Evolutionary conservation across 2,113 vertebrate species (phyloP), one percentile per base, ranked within the genome.

Genomic region (Seriola aureovittata): DNA sequence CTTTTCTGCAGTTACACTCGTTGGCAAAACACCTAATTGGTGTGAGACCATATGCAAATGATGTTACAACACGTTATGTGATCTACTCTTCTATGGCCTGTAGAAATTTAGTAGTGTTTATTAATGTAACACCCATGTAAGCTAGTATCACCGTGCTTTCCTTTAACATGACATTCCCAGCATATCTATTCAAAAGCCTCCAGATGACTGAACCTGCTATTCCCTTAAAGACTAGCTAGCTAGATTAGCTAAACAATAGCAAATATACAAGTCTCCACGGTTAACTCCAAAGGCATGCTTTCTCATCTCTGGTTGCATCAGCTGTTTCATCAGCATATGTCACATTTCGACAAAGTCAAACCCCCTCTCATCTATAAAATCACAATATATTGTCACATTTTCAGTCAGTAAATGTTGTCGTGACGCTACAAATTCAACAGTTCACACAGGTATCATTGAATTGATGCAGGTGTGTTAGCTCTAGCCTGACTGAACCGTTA

Each of bases 241-340:
- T 42, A 42, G 11, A 42, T 11, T 8, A 42, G 40, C 13, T 8
- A 1, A 36, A 42, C 2, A 42, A 10, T 8, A 42, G 40, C 13
- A 5, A 2, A 36, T 9, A 52, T 21, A 8, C 11, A 42, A 42
- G 9, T 42, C 2, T 11, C 8, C 11, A 8, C 40, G 8, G 8
- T 2, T 9, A 42, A 42, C 40, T 42, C 40, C 40, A 11, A 42
- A 11, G 8, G 10, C 7, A 42, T 2, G 40, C 40, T 42, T 2
- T 42, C 40, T 42, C 8, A 42, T 42, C 40, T 42, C 40, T 42
- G 40, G 52, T 80, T 46, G 16, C 79, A 54, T 58, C 54, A 54
- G 23, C 34, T 42, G 13, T 54, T 75, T 32, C 64, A 17, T 68
- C 63, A 67, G 8, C 14, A 36, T n/a, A 0, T 2, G 21, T 29